Evolutionary conservation across 2,797 vertebrate genomes (phyloP).

Genomic region (Nasua narica): DNA sequence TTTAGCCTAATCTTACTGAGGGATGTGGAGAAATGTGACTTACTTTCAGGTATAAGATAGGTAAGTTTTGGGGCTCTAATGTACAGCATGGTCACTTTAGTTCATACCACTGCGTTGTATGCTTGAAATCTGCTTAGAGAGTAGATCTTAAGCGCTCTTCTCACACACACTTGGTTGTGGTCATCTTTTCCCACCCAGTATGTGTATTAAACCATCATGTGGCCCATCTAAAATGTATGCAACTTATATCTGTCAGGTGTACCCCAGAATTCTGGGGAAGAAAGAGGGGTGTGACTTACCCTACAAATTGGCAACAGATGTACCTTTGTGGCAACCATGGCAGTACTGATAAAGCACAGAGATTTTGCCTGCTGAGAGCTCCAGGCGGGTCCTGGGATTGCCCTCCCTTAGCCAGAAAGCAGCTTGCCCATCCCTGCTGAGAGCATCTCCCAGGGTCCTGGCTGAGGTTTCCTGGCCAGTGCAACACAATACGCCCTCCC

Average conservation of each 20-base stretch:
- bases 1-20: neutral
- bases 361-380: neutral
- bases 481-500: neutral
- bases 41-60: neutral
- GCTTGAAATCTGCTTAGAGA: neutral
- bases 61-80: neutral
- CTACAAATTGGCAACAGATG: neutral
- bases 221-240: neutral
- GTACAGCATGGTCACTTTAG: neutral
- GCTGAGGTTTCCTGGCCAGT: neutral
- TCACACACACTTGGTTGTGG: neutral
- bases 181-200: too few relatives aligned
- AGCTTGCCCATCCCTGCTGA: neutral
- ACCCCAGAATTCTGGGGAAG: too few relatives aligned
- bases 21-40: neutral
- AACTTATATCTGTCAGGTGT: neutral
- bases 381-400: neutral
- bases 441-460: neutral
- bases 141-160: neutral
- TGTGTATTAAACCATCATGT: neutral
- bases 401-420: neutral
- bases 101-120: neutral
- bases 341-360: neutral
- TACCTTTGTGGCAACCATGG: too few relatives aligned
- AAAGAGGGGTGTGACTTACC: neutral